Base-by-base conservation (phyloP, 2,888 invertebrate genomes). In the Rhingia campestris region DNA sequence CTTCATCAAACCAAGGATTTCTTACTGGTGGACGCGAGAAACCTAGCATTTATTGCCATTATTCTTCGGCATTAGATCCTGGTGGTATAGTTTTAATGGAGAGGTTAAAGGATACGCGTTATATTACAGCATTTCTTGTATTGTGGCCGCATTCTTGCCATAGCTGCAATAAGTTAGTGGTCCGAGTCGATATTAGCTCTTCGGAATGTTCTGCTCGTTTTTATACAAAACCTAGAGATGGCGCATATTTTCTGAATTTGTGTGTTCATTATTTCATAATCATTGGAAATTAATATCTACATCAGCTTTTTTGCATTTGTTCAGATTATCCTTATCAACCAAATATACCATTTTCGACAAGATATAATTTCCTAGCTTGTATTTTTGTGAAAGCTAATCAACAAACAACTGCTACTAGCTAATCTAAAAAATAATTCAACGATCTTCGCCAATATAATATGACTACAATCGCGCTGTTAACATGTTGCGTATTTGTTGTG, bases 371-470 rank as follows among this genome's bases (percentile, higher is more conserved):
- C 53, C 33, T 9, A 33, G 22, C 22, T 33, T 53, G 5, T 30
- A 3, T 53, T n/a, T 6, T 12, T 53, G 9, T 33, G 2, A 33
- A 22, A 37, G 22, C 9, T 33, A 2, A 2, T 53, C n/a, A 41
- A 4, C 22, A 22, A 22, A 22, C 22, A 22, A 22, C 22, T 22
- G 22, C 22, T 22, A 22, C 22, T 22, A 22, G 22, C 22, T 41
- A 61, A 61, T 72, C 61, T 10, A 10, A 58, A 7, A 35, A 22
- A 22, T 22, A 22, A 43, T 41, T 35, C 9, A 12, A 9, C 45
- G 41, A 51, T 61, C 39, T 37, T 30, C 35, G 12, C 51, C 33
- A 63, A 12, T 45, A 49, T 59, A 56, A 12, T 45, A 49, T 59
- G 58, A 45, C 4, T 35, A 9, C 14, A 59, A 35, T 49, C 56